Percentiles rank a stretch among this genome's conserved stretches.
These are phyloP conservation scores for Limnephilus auricula DNA, from an alignment of 2,888 invertebrate genomes.

Conservation along the genomic window DNA sequence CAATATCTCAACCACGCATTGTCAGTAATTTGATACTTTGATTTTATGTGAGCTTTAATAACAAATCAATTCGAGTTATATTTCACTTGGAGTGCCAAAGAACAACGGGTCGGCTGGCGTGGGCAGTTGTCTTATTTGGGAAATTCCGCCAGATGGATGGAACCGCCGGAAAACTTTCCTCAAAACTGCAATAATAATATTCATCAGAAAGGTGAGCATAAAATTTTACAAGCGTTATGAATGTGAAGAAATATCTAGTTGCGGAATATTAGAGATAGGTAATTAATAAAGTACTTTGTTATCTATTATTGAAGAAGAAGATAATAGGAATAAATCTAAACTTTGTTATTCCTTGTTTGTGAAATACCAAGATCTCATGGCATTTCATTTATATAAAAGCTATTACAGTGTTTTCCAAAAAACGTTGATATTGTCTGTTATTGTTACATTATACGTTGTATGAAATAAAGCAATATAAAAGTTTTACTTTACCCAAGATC, in stretches of 20 bases:
- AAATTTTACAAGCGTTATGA: background rate
- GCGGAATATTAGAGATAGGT: background rate
- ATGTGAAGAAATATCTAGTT: background rate
- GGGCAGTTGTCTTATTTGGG: conserved; percentile 32
- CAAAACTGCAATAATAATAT: background rate
- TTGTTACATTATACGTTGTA: too few species aligned
- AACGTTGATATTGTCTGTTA: too few species aligned
- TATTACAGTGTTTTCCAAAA: too few species aligned
- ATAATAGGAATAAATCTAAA: too few species aligned
- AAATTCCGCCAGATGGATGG: background rate
- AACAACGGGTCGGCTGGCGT: background rate
- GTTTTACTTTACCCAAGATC: too few species aligned
- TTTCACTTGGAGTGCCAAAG: conserved; percentile 33
- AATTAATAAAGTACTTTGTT: too few species aligned
- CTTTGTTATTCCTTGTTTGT: too few species aligned
- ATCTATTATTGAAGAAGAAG: too few species aligned
- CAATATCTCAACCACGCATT: conserved; percentile 45
- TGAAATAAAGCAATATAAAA: too few species aligned
- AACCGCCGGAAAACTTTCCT: background rate
- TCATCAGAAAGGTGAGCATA: background rate
- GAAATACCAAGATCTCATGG: too few species aligned
- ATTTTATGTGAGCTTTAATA: conserved; percentile 38
- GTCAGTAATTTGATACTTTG: conserved; percentile 45
- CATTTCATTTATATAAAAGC: too few species aligned
- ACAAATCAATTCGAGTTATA: conserved; percentile 48